These are phyloP conservation scores for Acanthis flammea DNA, from an alignment of 2,797 vertebrate species.

Conservation along the genomic window DNA sequence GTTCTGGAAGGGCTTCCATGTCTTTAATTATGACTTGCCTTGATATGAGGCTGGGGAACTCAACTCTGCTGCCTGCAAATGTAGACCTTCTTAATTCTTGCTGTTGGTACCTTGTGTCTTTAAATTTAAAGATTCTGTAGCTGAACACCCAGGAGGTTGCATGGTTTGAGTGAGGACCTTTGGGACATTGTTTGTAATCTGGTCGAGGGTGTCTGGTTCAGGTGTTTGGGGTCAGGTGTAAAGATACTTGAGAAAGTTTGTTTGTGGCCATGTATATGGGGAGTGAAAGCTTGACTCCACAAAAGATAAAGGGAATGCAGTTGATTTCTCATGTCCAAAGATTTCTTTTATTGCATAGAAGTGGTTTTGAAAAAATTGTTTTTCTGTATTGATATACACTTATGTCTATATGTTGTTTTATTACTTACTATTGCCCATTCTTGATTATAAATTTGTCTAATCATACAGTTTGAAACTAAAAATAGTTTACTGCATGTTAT, in stretches of 20 bases:
- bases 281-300: background rate
- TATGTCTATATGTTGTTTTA: background rate
- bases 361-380: background rate
- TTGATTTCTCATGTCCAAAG: background rate
- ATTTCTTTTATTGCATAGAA: background rate
- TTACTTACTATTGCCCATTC: background rate
- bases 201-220: background rate
- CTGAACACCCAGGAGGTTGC: background rate
- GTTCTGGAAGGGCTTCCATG: background rate
- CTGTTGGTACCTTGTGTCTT: background rate
- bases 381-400: accelerated
- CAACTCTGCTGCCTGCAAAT: background rate
- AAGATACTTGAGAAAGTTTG: background rate
- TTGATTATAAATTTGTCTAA: background rate
- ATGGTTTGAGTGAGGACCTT: background rate
- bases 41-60: background rate
- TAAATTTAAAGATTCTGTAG: background rate
- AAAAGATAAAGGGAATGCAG: background rate
- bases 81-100: background rate
- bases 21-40: background rate
- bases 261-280: background rate
- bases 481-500: background rate
- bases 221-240: background rate
- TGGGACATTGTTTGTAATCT: background rate
- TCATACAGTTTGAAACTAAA: background rate